Evolutionary conservation across 1,140 invertebrate genomes (phyloP).

Genomic region (Semibalanus balanoides): DNA sequence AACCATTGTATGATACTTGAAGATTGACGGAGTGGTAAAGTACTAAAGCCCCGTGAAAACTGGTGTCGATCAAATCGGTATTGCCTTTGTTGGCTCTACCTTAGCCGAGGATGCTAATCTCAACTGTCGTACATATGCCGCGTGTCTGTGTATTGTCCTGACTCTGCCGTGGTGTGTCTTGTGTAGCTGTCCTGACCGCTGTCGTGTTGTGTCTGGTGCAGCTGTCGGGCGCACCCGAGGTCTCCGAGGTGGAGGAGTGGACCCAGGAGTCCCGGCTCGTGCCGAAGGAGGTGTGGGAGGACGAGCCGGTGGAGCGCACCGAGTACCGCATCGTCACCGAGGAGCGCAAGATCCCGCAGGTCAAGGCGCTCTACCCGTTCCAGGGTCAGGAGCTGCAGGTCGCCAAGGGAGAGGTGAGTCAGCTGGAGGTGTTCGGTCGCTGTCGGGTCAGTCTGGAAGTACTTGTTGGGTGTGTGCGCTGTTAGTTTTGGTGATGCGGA

Average conservation of each 20-base stretch:
- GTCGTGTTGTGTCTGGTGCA: background rate
- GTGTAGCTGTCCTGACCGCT: background rate
- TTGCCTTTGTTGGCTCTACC: too few species aligned
- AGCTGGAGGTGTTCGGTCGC: too few species aligned
- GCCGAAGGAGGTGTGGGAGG: conserved; percentile 79
- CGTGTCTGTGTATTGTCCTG: too few species aligned
- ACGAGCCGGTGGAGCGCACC: conserved; percentile 68
- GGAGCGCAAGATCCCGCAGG: conserved; percentile 74
- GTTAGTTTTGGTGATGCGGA: too few species aligned
- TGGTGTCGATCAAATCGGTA: too few species aligned
- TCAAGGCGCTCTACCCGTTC: conserved; percentile 72
- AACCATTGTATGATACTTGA: too few species aligned
- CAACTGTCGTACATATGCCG: too few species aligned
- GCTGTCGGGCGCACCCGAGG: conserved; percentile 30
- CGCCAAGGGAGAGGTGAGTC: conserved; percentile 65
- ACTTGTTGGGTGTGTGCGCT: too few species aligned
- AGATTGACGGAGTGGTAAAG: too few species aligned
- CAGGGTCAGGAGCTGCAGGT: conserved; percentile 85
- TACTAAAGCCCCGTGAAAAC: too few species aligned
- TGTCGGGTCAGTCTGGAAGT: too few species aligned
- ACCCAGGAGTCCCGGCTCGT: conserved; percentile 38
- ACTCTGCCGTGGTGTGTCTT: background rate
- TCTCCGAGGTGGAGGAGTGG: conserved; percentile 48
- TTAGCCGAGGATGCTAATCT: too few species aligned
- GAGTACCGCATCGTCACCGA: conserved; percentile 72